phyloP scores from a whole-genome alignment of 2,888 invertebrate genomes.

The Cotesia congregata region DNA sequence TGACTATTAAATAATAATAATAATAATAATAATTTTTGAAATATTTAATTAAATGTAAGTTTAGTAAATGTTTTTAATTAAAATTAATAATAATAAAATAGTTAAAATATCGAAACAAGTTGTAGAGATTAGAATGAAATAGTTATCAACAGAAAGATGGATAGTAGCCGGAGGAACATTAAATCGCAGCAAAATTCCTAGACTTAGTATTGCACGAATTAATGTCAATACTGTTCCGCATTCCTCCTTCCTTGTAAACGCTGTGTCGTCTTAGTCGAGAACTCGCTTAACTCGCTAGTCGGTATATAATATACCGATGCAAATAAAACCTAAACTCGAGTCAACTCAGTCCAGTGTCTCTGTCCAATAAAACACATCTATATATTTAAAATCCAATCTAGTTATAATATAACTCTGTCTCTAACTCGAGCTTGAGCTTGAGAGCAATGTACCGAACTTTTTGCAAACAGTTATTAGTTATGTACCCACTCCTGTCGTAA shows the following conservation, averaged over 20 bases:
- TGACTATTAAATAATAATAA: too few species aligned
- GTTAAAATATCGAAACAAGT: too few species aligned
- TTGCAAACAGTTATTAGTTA: background rate
- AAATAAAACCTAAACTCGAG: too few species aligned
- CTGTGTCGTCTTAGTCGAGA: slow-evolving; percentile 31
- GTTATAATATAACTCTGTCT: background rate
- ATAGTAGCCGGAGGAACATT: slow-evolving; percentile 23
- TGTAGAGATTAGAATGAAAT: background rate
- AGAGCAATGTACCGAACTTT: background rate
- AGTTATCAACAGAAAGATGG: slow-evolving; percentile 15
- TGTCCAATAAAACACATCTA: background rate
- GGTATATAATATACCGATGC: too few species aligned
- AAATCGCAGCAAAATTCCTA: slow-evolving; percentile 39
- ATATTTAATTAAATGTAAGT: too few species aligned
- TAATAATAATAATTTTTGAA: too few species aligned
- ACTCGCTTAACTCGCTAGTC: background rate
- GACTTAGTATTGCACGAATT: slow-evolving; percentile 52
- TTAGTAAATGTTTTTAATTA: too few species aligned
- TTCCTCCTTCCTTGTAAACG: slow-evolving; percentile 46
- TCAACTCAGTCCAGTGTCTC: background rate
- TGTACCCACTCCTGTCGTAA: background rate
- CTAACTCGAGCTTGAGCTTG: too few species aligned
- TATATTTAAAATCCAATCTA: background rate
- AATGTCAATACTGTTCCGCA: slow-evolving; percentile 62
- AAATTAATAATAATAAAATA: too few species aligned